Base-by-base conservation (phyloP, 2,888 invertebrate species). In the Caenorhabditis zanzibari region DNA sequence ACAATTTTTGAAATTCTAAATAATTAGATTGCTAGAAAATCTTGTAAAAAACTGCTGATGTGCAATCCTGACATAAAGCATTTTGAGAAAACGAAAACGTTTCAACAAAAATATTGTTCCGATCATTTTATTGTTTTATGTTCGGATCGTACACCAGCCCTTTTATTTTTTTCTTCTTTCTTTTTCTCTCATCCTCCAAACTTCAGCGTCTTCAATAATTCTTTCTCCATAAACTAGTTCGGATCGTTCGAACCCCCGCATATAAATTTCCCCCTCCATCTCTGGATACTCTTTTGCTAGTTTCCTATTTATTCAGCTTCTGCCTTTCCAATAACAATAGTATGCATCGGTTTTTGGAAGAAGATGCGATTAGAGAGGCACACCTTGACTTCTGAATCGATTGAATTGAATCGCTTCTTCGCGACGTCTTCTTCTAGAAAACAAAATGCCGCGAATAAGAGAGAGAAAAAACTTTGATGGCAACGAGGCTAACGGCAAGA, bases 251-350 rank as follows among this genome's bases (percentile, higher is more conserved):
- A 41, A 41, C 61, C 63, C 10, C 22, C 16, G 28, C 44, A 47
- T 64, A 52, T 28, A 52, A n/a, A 19, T 32, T 19, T 32, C 26
- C 0, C 52, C 38, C 54, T 41, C 22, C 49, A 14, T 68, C 26
- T 38, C 54, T 26, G 22, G 38, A 24, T 32, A 32, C 35, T 49
- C 24, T 26, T 52, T 19, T 1, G 3, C n/a, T 14, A 16, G 16
- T 52, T 49, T 41, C 68, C 22, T 76, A 76, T 76, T 76, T 76
- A 76, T 76, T 68, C 76, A 76, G 76, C 76, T 76, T 76, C 59
- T 22, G 44, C 19, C 32, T 19, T 56, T 28, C 52, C 58, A 16
- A n/a, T 68, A 68, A 76, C 59, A 76, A 68, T 68, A n/a, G 68
- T 68, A 68, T 76, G 47, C 54, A 24, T 44, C 28, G 14, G n/a